Evolutionary conservation across 2,113 vertebrate genomes (phyloP), one percentile per base, ranked within the genome.

Genomic region (Dipodomys stephensi): DNA sequence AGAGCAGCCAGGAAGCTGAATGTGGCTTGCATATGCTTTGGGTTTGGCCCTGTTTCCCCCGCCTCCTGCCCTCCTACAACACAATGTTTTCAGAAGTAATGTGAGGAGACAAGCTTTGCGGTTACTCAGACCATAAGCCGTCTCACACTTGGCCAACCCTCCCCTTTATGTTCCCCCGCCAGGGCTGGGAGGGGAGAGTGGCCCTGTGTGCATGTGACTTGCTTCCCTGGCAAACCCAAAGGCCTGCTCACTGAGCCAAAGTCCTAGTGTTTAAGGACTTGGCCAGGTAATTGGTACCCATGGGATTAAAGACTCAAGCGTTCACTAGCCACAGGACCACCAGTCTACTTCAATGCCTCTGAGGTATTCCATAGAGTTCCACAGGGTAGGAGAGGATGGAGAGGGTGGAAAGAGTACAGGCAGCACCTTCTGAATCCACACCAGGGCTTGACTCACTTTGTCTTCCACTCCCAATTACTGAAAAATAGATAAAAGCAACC

Each of bases 21-120:
- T 88, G 64, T 84, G 73, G 68, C n/a, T 89, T n/a, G 4, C 69
- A 94, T 88, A 93, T 93, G 69, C 82, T 64, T 93, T 73, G 74
- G 32, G 8, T 46, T 88, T 78, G 82, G n/a, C 7, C 35, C 22
- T 49, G 49, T 49, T 12, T 49, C 12, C 32, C 30, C 25, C 32
- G 20, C 57, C 39, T 8, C 72, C 65, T 39, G 35, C 77, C 64
- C 39, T 49, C 49, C 49, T 49, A 49, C 49, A 49, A 62, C 60
- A 62, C 60, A 89, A 28, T 71, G 74, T 80, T 94, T 95, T 93
- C 88, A 79, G 91, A 89, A 93, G 35, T 87, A 94, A 87, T 28
- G 16, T 77, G 82, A 92, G 39, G 85, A 94, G 90, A 88, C 28
- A 62, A 62, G 39, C 12, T 0, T 81, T 92, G 57, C 10, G 30